A percentile compares a stretch with the other conserved stretches of the same genome.
These are phyloP conservation scores for Eumeta japonica DNA, from an alignment of 1,140 invertebrate species.

Conservation along the genomic window DNA sequence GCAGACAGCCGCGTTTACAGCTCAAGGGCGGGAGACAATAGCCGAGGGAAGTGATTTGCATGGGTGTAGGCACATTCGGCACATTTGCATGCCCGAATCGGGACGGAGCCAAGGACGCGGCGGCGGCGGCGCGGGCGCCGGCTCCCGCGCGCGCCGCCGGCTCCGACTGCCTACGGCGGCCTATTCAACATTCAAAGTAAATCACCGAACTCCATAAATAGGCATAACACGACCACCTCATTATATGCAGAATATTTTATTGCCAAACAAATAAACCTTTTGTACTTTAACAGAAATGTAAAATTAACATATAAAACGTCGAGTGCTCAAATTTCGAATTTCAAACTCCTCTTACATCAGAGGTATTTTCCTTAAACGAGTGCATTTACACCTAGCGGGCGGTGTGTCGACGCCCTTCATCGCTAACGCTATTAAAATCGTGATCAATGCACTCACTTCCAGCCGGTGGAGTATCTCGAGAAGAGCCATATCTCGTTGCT, in stretches of 20 bases:
- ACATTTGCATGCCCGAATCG: constrained; percentile 47
- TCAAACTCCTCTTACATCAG: neutral
- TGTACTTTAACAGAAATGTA: too few relatives aligned
- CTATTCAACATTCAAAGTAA: too few relatives aligned
- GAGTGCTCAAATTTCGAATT: neutral
- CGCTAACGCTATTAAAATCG: neutral
- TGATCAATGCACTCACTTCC: constrained; percentile 67
- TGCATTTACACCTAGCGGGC: neutral
- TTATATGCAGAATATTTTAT: neutral
- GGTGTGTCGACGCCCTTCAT: neutral
- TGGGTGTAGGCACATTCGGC: constrained; percentile 27
- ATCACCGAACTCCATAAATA: too few relatives aligned
- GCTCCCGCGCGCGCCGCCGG: too few relatives aligned
- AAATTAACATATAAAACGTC: too few relatives aligned
- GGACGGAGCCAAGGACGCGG: constrained; percentile 19
- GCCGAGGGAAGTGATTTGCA: constrained; percentile 45
- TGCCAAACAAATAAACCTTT: too few relatives aligned
- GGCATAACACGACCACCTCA: too few relatives aligned
- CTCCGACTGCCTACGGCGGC: too few relatives aligned
- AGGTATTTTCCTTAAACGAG: neutral
- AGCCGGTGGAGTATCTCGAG: constrained; percentile 96
- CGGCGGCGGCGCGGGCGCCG: constrained; percentile 16
- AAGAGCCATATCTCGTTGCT: constrained; percentile 95
- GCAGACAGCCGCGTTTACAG: constrained; percentile 28
- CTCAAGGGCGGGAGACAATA: constrained; percentile 48